Base-by-base conservation (phyloP, 1,140 invertebrate genomes). In the Leptopilina boulardi region DNA sequence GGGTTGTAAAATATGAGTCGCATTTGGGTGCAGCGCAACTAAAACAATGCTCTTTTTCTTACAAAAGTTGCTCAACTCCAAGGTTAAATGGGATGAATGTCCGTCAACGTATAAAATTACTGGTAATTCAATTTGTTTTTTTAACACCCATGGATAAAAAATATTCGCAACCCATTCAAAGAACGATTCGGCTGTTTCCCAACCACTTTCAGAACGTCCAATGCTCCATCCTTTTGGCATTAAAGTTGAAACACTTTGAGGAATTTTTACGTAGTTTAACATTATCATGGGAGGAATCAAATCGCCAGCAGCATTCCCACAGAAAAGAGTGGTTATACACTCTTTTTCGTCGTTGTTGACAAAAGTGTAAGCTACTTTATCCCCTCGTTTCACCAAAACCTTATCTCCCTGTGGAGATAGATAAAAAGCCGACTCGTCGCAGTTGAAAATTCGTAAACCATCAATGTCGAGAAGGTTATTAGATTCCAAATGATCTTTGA, bases 51-150 rank as follows among this genome's bases (percentile, higher is more conserved):
- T 11, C 70, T 87, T 75, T 23, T 82, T 71, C 30, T 54, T 26
- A 79, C 87, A 88, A 15, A 89, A 76, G 59, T 85, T 30, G n/a
- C 30, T 42, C 13, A 77, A 23, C 26, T 47, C 51, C n/a, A 82
- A 73, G 23, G 89, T 2, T n/a, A n/a, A n/a, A n/a, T n/a, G n/a
- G n/a, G n/a, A n/a, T n/a, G n/a, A n/a, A n/a, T n/a, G n/a, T n/a
- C 87, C 87, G 84, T 91, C 90, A 4, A 91, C 56, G 85, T 88
- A 91, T n/a, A 91, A 82, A 21, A 88, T 70, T 38, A 88, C 76
- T 10, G 85, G 86, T 44, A 84, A 81, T 77, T 71, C 26, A 59
- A 84, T 83, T 18, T 83, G 82, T 10, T 79, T 77, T n/a, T 84
- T 18, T 42, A 73, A 13, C 23, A 84, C 34, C 84, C 83, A 89